Conservation (phyloP, 2,113 vertebrate genomes). For the Bolborhynchus lineola region DNA sequence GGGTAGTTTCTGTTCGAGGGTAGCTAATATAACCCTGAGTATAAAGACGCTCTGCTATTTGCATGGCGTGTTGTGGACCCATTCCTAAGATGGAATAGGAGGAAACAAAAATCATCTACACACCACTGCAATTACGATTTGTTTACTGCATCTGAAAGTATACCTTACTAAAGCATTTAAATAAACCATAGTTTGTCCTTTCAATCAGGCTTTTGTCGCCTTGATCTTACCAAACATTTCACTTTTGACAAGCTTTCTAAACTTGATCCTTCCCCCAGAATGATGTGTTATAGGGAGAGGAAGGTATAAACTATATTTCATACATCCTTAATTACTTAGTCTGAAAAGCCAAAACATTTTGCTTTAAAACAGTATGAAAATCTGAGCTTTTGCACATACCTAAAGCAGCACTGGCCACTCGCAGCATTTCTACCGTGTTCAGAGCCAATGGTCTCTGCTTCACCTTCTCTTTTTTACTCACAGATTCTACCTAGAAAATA, state of each 20-base stretch:
- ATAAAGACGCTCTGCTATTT: constrained; percentile 94
- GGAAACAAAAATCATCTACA: neutral
- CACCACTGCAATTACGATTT: neutral
- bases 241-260: neutral
- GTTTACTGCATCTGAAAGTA: neutral
- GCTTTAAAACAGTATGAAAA: neutral
- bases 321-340: neutral
- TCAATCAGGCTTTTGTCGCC: neutral
- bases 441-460: constrained; percentile 94
- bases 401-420: constrained; percentile 91
- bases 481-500: constrained; percentile 86
- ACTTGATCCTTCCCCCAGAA: neutral
- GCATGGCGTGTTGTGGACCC: constrained; percentile 95
- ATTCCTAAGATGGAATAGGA: constrained; percentile 77
- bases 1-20: constrained; percentile 95
- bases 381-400: constrained; percentile 74
- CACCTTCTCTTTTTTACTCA: constrained; percentile 93
- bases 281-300: neutral
- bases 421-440: constrained; percentile 97
- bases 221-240: neutral
- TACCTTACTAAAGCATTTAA: neutral
- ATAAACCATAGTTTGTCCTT: neutral
- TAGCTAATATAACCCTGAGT: constrained; percentile 98
- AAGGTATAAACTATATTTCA: neutral
- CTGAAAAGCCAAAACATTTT: neutral